A percentile compares a stretch with the other conserved stretches of the same genome.
These are phyloP conservation scores for Pocillopora damicornis DNA, from an alignment of 64 coral and sea anemone genomes.

Conservation along the genomic window DNA sequence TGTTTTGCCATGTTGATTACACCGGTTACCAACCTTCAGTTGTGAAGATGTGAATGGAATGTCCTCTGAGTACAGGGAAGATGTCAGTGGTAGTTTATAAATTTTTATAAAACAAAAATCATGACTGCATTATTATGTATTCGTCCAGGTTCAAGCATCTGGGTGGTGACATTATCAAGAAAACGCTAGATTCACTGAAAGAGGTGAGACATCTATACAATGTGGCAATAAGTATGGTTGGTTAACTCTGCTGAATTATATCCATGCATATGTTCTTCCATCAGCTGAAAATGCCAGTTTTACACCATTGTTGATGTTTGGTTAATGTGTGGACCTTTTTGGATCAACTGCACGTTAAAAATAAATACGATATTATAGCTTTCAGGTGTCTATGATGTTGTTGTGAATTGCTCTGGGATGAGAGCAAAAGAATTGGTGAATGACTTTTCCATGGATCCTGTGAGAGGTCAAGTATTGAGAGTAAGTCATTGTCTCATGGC, in stretches of 20 bases:
- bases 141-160: slow-evolving; percentile 56
- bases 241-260: not conserved
- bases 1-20: too few species aligned
- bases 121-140: not conserved
- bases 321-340: too few species aligned
- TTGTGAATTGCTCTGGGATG: slow-evolving; percentile 83
- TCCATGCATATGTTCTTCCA: too few species aligned
- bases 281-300: too few species aligned
- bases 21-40: too few species aligned
- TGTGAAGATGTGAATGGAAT: too few species aligned
- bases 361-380: slow-evolving; percentile 37
- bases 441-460: slow-evolving; percentile 55
- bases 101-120: too few species aligned
- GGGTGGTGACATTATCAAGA: slow-evolving; percentile 55
- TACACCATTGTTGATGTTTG: too few species aligned
- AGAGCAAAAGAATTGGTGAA: slow-evolving; percentile 62
- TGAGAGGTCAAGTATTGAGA: slow-evolving; percentile 86
- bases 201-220: slow-evolving; percentile 42
- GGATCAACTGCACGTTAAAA: too few species aligned
- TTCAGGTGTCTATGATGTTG: slow-evolving; percentile 70
- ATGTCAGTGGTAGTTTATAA: too few species aligned
- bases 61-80: too few species aligned
- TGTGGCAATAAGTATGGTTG: not conserved
- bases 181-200: slow-evolving; percentile 49
- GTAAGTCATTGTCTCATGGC: slow-evolving; percentile 19